Evolutionary conservation across 2,113 vertebrate species (phyloP).

Genomic region (Austrofundulus limnaeus): DNA sequence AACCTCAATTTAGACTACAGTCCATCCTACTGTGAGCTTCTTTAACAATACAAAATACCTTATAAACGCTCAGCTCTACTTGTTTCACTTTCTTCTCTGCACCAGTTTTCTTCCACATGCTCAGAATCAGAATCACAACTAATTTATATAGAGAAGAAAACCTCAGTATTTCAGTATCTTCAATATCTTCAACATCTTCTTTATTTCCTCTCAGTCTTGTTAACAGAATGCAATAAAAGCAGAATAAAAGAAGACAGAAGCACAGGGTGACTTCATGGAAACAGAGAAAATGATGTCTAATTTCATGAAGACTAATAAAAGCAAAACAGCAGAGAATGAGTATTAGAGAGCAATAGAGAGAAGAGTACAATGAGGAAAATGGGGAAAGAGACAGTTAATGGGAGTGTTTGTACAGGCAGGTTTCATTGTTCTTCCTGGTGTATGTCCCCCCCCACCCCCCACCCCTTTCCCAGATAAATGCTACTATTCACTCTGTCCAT

Average conservation of each 20-base stretch:
- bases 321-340: not conserved
- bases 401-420: conserved; percentile 24
- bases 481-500: conserved; percentile 26
- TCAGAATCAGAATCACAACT: conserved; percentile 1
- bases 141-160: conserved; percentile 34
- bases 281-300: conserved; percentile 47
- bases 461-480: conserved; percentile 49
- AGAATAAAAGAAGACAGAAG: conserved; percentile 19
- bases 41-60: no score
- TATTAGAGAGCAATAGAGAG: no score
- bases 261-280: conserved; percentile 21
- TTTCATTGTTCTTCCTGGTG: conserved; percentile 52
- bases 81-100: conserved; percentile 18
- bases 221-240: conserved; percentile 32
- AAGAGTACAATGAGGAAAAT: not conserved
- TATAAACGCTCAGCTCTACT: no score
- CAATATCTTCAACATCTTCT: no score
- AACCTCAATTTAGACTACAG: no score
- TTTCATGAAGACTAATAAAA: conserved; percentile 23
- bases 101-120: no score
- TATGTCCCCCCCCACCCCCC: conserved; percentile 23
- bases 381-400: conserved; percentile 26
- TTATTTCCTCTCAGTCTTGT: conserved; percentile 9
- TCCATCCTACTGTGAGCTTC: no score
- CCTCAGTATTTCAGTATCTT: conserved; percentile 21